These are phyloP conservation scores for Bombylius discolor DNA, from an alignment of 2,888 invertebrate genomes.

Conservation along the genomic window DNA sequence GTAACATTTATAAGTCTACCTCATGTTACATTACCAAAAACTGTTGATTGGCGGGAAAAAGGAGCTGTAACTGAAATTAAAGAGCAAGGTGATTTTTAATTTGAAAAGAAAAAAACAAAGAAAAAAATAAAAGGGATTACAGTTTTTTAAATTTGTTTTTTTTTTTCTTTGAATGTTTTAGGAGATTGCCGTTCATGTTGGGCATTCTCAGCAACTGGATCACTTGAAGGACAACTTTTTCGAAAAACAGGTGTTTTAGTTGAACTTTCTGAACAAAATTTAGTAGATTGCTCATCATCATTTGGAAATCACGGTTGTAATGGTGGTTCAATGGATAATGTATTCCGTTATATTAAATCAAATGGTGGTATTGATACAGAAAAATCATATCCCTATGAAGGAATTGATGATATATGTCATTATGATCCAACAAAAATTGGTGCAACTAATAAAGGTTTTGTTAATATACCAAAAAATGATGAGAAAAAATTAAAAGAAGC, in stretches of 20 bases:
- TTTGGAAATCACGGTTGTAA: constrained; percentile 86
- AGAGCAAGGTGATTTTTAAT: constrained; percentile 53
- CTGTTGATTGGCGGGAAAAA: constrained; percentile 70
- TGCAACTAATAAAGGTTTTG: constrained; percentile 68
- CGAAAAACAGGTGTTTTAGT: constrained; percentile 60
- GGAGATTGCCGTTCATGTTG: constrained; percentile 80
- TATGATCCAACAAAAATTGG: constrained; percentile 54
- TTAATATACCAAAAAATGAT: constrained; percentile 55
- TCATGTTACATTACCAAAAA: constrained; percentile 54
- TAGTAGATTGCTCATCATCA: constrained; percentile 70
- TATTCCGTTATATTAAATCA: constrained; percentile 70
- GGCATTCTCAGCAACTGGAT: constrained; percentile 86
- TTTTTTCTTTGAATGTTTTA: constrained; percentile 4
- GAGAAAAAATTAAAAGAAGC: constrained; percentile 64
- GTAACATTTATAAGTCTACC: constrained; percentile 30
- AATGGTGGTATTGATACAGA: constrained; percentile 86
- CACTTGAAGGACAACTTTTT: constrained; percentile 84
- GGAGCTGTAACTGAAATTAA: constrained; percentile 82
- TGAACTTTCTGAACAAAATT: constrained; percentile 84
- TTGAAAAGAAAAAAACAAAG: too few species aligned
- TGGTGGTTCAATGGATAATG: constrained; percentile 63
- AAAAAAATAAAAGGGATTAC: too few species aligned
- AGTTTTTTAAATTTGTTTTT: too few species aligned
- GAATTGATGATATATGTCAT: constrained; percentile 52
- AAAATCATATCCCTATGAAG: constrained; percentile 75